Conservation (phyloP, 2,888 invertebrate species). For the Neoitamus cyanurus region DNA sequence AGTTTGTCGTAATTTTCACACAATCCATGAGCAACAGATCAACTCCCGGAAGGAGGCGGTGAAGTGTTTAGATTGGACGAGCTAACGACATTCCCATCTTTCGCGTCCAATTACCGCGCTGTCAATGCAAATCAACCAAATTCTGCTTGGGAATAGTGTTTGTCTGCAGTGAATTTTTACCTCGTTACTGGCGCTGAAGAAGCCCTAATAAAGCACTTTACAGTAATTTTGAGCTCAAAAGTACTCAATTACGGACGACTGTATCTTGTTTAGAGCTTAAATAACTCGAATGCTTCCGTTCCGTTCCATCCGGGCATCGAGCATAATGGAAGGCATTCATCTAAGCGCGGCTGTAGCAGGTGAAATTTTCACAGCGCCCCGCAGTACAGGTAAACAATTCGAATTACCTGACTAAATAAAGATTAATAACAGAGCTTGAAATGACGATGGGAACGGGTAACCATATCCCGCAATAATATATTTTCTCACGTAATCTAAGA, state of each 20-base stretch:
- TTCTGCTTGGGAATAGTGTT: not conserved
- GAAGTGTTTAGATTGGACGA: not conserved
- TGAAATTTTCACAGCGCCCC: slow-evolving; percentile 38
- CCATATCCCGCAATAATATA: slow-evolving; percentile 42
- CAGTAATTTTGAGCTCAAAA: slow-evolving; percentile 37
- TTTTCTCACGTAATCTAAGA: slow-evolving; percentile 52
- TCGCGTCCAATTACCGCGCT: not conserved
- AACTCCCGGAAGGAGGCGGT: not conserved
- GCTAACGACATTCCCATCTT: not conserved
- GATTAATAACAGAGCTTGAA: slow-evolving; percentile 48
- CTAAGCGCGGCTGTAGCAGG: slow-evolving; percentile 23
- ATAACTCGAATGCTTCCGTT: slow-evolving; percentile 38
- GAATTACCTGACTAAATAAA: slow-evolving; percentile 50
- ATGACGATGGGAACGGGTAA: slow-evolving; percentile 44
- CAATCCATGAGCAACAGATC: not conserved
- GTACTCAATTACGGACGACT: slow-evolving; percentile 30
- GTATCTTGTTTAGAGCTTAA: slow-evolving; percentile 36
- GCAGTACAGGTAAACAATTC: slow-evolving; percentile 32
- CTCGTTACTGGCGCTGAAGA: slow-evolving; percentile 18
- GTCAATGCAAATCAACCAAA: not conserved
- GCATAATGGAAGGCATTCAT: slow-evolving; percentile 13
- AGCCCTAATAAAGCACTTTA: slow-evolving; percentile 42
- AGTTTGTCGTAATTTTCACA: not conserved
- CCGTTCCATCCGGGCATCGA: not conserved
- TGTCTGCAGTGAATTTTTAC: slow-evolving; percentile 3